Base-by-base conservation (phyloP, 2,113 vertebrate genomes). In the Xiphias gladius region DNA sequence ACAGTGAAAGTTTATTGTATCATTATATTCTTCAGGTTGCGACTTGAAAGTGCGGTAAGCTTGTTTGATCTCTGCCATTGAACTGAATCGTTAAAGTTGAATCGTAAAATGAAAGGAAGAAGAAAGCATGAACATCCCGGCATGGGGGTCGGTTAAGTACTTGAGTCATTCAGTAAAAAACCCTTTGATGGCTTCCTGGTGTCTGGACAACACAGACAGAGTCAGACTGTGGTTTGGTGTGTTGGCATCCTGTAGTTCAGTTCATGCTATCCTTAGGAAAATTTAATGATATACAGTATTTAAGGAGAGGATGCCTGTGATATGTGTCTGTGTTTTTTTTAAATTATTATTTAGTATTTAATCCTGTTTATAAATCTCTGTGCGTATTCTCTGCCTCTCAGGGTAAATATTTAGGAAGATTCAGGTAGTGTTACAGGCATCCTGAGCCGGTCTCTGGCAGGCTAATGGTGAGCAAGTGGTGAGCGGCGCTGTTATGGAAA, bases 161-260 rank as follows among this genome's bases (percentile, higher is more conserved):
- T 79, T 90, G 88, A 93, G 69, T 94, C 87, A 91, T 86, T 58
- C 70, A 64, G 74, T 80, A 30, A 74, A 79, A 66, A 79, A 48
- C 0, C 24, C 61, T 91, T 87, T 91, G 88, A 90, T 83, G 82
- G 57, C 80, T 92, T 91, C 65, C 83, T 85, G 80, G 74, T 91
- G 91, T 90, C 84, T 92, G 88, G 75, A 73, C 41, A 65, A 43
- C 50, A 73, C 71, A 88, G 80, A 32, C 88, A 54, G 68, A 82
- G 68, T 79, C 87, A 87, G 91, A 68, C 86, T 85, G 86, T 63
- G 88, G 88, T 87, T 85, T 88, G 78, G 62, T 80, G 69, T 66
- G 85, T 76, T 88, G 86, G 87, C 87, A 89, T 41, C 3, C 32
- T 35, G 32, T 35, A 61, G 37, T 87, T 57, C 46, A 52, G 12